Percentiles rank a stretch among this genome's conserved stretches.
phyloP scores from a whole-genome alignment of 2,888 invertebrate genomes.

The Melanophora roralis region DNA sequence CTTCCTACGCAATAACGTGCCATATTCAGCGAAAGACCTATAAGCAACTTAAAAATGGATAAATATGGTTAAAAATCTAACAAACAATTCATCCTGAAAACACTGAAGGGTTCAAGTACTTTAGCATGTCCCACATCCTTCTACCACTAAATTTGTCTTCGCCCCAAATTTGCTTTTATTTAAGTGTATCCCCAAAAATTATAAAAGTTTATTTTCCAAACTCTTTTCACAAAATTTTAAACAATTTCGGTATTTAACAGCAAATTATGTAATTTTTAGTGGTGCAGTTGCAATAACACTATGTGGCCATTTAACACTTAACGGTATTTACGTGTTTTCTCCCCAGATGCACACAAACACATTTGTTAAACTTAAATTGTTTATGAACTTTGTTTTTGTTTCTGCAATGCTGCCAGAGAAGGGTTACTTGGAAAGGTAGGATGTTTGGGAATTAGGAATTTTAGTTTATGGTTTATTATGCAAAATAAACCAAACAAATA shows the following conservation, averaged over 20 bases:
- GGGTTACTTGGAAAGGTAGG: not conserved
- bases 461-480: conserved; percentile 17
- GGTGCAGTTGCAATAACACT: not conserved
- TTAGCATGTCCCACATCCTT: not conserved
- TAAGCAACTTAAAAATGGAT: too few species aligned
- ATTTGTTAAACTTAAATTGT: not conserved
- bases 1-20: too few species aligned
- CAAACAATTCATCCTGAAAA: too few species aligned
- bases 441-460: not conserved
- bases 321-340: not conserved
- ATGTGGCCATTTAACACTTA: not conserved
- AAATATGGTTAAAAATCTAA: too few species aligned
- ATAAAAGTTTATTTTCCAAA: not conserved
- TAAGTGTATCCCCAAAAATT: not conserved
- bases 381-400: not conserved
- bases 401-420: not conserved
- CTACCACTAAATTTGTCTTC: not conserved
- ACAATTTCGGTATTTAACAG: not conserved
- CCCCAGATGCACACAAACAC: not conserved
- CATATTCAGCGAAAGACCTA: too few species aligned
- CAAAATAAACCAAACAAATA: not conserved
- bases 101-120: too few species aligned
- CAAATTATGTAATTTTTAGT: not conserved
- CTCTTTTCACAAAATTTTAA: not conserved
- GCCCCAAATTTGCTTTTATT: not conserved